phyloP scores from a whole-genome alignment of 2,888 invertebrate genomes.

The Pseudococcus viburni region DNA sequence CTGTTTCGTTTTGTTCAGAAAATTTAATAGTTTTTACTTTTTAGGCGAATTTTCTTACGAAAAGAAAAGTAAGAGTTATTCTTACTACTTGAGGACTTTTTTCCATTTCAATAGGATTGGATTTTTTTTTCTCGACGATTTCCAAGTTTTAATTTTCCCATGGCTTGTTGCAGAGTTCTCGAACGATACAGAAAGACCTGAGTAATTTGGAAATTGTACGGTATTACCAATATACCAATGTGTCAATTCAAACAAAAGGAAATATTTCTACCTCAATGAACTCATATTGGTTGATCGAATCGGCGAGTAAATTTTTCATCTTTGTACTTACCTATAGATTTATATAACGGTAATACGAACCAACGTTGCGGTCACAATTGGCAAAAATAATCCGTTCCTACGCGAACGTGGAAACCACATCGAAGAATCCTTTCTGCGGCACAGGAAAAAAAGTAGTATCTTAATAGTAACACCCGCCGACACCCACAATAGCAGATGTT shows the following conservation, averaged over 20 bases:
- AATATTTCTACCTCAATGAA: conserved; percentile 41
- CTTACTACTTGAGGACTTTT: neutral
- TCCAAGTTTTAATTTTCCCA: neutral
- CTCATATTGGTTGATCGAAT: conserved; percentile 12
- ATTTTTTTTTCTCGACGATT: neutral
- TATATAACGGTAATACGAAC: conserved; percentile 41
- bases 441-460: conserved; percentile 42
- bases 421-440: conserved; percentile 59
- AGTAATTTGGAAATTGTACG: neutral
- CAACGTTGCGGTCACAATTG: conserved; percentile 27
- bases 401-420: neutral
- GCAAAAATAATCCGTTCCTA: conserved; percentile 46
- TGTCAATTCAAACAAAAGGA: conserved; percentile 26
- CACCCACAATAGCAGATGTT: conserved; percentile 66
- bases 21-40: neutral
- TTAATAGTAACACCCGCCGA: conserved; percentile 60
- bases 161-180: neutral
- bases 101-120: neutral
- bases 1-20: neutral
- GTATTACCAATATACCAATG: neutral
- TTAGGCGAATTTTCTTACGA: neutral
- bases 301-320: conserved; percentile 1
- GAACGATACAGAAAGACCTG: neutral
- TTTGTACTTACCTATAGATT: neutral
- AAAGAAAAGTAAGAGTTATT: neutral